Percentiles rank a stretch among this genome's conserved stretches.
phyloP scores from a whole-genome alignment of 2,888 invertebrate species.

The Oxystoma pomonae region DNA sequence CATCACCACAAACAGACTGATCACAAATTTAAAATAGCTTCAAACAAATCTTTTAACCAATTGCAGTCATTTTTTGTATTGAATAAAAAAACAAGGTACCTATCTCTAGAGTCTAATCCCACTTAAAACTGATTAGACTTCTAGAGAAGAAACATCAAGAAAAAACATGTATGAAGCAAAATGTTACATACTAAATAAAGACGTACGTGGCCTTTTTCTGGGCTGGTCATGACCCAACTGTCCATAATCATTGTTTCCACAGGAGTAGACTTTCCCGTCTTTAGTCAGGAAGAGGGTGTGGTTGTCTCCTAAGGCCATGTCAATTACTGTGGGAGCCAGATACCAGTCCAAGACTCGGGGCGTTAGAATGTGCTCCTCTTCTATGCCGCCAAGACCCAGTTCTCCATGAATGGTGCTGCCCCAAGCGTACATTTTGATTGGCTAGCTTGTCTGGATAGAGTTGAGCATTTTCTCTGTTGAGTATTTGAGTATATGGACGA shows the following conservation, averaged over 20 bases:
- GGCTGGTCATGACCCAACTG: slow-evolving; percentile 78
- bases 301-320: slow-evolving; percentile 72
- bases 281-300: slow-evolving; percentile 76
- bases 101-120: too few relatives aligned
- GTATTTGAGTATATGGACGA: too few relatives aligned
- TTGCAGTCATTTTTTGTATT: too few relatives aligned
- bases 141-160: too few relatives aligned
- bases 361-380: slow-evolving; percentile 63
- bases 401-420: slow-evolving; percentile 75
- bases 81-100: too few relatives aligned
- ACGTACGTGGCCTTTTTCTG: slow-evolving; percentile 66
- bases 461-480: too few relatives aligned
- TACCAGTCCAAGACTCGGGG: slow-evolving; percentile 62
- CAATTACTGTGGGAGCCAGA: slow-evolving; percentile 52
- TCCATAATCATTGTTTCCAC: slow-evolving; percentile 90
- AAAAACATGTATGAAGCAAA: slow-evolving; percentile 23
- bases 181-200: slow-evolving; percentile 55
- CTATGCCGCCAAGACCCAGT: slow-evolving; percentile 72
- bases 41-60: too few relatives aligned
- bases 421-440: slow-evolving; percentile 62
- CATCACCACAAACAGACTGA: too few relatives aligned
- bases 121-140: too few relatives aligned
- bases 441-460: too few relatives aligned
- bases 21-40: too few relatives aligned
- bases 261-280: slow-evolving; percentile 80